Evolutionary conservation across 2,888 invertebrate genomes (phyloP), one percentile per base, ranked within the genome.

Genomic region (Drosophila peninsularis): DNA sequence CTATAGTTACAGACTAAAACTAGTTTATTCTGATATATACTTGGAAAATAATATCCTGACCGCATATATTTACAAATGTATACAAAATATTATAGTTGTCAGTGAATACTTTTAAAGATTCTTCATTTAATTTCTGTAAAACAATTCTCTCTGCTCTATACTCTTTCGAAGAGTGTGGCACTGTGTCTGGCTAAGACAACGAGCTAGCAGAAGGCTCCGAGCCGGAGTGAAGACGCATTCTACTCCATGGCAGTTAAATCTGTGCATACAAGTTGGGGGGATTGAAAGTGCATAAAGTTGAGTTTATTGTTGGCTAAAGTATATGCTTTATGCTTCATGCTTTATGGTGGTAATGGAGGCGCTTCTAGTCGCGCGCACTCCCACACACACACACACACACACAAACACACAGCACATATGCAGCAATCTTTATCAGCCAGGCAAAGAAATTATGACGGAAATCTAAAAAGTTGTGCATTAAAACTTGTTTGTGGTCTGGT

Each of bases 271-370:
- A 90, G 90, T 89, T 89, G 80, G 70, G 73, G 72, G 90, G 87
- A 90, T 89, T 86, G 90, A 86, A 90, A 89, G 87, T 78, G 90
- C 89, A 89, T 88, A 86, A 89, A 89, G 87, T 90, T 84, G 73
- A 80, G 78, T 90, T 89, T 90, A 88, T 89, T 89, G 87, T 88
- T 84, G 82, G 82, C 82, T 84, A 84, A 90, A 88, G 88, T 89
- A 82, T 82, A 88, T 89, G 88, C 85, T 82, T 80, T 81, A 82
- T 83, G 75, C 74, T 60, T 64, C 55, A 75, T 88, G 81, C 87
- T 82, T 78, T 81, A 81, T 81, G 65, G 68, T 82, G 85, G 88
- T 69, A 84, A 81, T 84, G 82, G 81, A 67, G 63, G 66, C 72
- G 64, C 73, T 58, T 58, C 74, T 49, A 52, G 58, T 58, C 41